Base-by-base conservation (phyloP, 2,113 vertebrate species). In the Apistogramma diplotaenia region DNA sequence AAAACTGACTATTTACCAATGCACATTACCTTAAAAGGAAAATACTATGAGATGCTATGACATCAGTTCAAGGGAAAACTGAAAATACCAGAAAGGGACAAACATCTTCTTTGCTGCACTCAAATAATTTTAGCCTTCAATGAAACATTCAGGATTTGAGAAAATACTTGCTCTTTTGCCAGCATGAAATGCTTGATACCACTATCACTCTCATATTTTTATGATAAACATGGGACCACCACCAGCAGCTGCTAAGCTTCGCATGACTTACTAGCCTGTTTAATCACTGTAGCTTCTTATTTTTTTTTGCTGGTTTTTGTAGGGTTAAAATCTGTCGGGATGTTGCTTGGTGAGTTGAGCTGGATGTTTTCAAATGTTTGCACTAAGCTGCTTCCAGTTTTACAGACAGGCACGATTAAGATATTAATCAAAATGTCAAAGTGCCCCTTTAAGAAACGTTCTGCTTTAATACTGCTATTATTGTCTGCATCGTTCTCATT, bases 221-320 rank as follows among this genome's bases (percentile, higher is more conserved):
- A 58, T 29, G 54, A 37, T 57, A 43, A 46, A n/a, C 23, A 46
- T 43, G 37, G 43, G 35, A 0, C 18, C 31, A 51, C 53, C 23
- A 29, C 21, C 16, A 19, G 6, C 16, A 75, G 55, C 11, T 13
- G 7, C 23, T n/a, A 0, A 0, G 16, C 6, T 1, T 70, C 0
- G 5, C 43, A 70, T 57, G 13, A 27, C 13, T 27, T 27, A 27
- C 12, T 11, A 56, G 12, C 6, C 54, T 25, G 13, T 71, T 53
- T 18, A 25, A 37, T 19, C 53, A n/a, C 37, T 25, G 15, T 8
- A 62, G 21, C 35, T 2, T 62, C 31, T 23, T 21, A 37, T 25
- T 57, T 27, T 13, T 57, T 6, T 16, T 27, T 27, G 12, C 27
- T 16, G 6, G 25, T 57, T 57, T 57, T 16, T 27, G 13, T 57